Base-by-base conservation (phyloP, 2,113 vertebrate species). In the Copsychus sechellarum region DNA sequence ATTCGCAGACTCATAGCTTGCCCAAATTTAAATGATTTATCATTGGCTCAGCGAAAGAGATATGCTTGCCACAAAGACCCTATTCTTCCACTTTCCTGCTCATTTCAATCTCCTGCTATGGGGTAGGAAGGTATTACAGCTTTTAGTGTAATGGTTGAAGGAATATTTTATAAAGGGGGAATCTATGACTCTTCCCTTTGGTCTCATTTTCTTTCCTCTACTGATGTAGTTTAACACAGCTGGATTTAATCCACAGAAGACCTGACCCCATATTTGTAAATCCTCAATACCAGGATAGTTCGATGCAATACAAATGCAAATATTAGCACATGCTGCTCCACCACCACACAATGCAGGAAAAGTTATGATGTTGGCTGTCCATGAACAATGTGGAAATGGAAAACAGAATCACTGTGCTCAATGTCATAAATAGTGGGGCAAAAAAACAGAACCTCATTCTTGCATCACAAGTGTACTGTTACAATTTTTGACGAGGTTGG, bases 201-300 rank as follows among this genome's bases (percentile, higher is more conserved):
- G 72, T 79, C 24, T 84, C 16, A 26, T 92, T 94, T 81, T 80
- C 34, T 70, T 54, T 42, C 31, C 26, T 43, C 56, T 78, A 24
- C 40, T 86, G 47, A 20, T 60, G 22, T 33, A 48, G 25, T 57
- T 86, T 48, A 56, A 78, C 60, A 76, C 17, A 82, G 45, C 71
- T 89, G 80, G 31, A 38, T 93, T 78, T 82, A 67, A 85, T 79
- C 62, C 48, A 21, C 22, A 5, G n/a, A 81, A 88, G 69, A 40
- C 57, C 60, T 92, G 53, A 92, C 70, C 89, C 40, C 12, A 28
- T 2, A 54, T 92, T 94, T 90, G 69, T 90, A 87, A 93, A 87
- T 65, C 57, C 40, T 47, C 38, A 65, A 9, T 89, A 84, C 53
- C 36, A 38, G 38, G 14, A 26, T 29, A 18, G 14, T 74, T 84